phyloP scores from a whole-genome alignment of 2,113 vertebrate genomes.

The Crotalus tigris region DNA sequence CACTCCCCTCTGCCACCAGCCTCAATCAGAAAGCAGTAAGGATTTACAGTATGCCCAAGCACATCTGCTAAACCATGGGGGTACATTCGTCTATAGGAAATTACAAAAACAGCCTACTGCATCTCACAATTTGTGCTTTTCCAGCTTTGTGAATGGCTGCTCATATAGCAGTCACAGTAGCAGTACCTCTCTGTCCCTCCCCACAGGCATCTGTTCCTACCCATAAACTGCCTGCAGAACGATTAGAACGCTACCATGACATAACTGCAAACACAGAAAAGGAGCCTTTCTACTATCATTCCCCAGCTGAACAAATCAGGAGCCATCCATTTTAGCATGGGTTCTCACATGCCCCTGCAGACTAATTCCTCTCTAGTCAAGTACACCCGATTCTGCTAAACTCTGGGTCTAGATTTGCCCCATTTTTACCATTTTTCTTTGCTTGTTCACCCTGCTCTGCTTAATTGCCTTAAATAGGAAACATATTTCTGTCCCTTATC shows the following conservation, averaged over 20 bases:
- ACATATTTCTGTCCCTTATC: neutral
- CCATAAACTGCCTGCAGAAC: neutral
- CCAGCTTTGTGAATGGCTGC: neutral
- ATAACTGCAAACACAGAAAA: neutral
- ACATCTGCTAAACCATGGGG: neutral
- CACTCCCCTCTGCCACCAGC: conserved; percentile 21
- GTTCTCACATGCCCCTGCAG: neutral
- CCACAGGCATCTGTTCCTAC: neutral
- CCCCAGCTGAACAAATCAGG: neutral
- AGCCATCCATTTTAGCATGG: conserved; percentile 2
- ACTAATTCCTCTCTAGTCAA: neutral
- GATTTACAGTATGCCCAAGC: neutral
- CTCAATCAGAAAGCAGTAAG: conserved; percentile 8
- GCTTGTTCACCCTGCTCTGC: neutral
- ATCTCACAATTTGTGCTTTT: neutral
- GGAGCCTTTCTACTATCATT: neutral
- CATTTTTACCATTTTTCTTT: neutral
- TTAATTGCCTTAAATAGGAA: neutral
- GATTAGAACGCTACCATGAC: neutral
- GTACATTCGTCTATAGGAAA: neutral
- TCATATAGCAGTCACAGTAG: neutral
- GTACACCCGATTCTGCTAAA: neutral
- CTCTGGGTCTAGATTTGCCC: neutral
- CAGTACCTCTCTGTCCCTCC: neutral
- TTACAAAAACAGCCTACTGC: neutral